Base-by-base conservation (phyloP, 2,888 invertebrate genomes). In the Drosophila kokeensis region DNA sequence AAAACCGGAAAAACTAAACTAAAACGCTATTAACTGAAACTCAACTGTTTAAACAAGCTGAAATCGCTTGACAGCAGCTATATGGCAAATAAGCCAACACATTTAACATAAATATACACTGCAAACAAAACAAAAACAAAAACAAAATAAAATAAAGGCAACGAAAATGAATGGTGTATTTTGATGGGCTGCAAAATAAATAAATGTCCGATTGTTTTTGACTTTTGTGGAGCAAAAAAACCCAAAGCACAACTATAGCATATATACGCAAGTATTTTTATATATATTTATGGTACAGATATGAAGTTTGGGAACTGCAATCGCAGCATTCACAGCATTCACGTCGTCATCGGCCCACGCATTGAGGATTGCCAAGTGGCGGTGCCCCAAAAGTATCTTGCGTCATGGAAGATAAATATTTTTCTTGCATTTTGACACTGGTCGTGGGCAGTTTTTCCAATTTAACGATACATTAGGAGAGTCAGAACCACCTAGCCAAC, bases 381-480 rank as follows among this genome's bases (percentile, higher is more conserved):
- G 8, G n/a, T 6, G 54, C 45, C 45, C 24, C 57, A 30, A 58
- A 76, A 60, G 68, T 66, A 52, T 55, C 79, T 77, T 69, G 65
- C 75, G 78, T 63, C 65, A 73, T 66, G 69, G 53, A 71, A 76
- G 58, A 63, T 53, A 76, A 64, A 80, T 54, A 75, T 58, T 67
- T 75, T 73, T 62, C 49, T 8, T 27, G 24, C 45, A 24, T 57
- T 49, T 54, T 63, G n/a, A 54, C 48, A 57, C 18, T 24, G 34
- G n/a, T 68, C 66, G 88, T 88, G 83, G 83, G 83, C 70, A 36
- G 77, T 15, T 86, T 75, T 83, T 73, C 74, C 76, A 55, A 76
- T 75, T 75, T 71, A 36, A 76, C 64, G 74, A 24, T 52, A 42
- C 63, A 74, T 74, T 76, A 45, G 40, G 21, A 38, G 11, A 34